phyloP scores from a whole-genome alignment of 2,113 vertebrate genomes.

The Python bivittatus region DNA sequence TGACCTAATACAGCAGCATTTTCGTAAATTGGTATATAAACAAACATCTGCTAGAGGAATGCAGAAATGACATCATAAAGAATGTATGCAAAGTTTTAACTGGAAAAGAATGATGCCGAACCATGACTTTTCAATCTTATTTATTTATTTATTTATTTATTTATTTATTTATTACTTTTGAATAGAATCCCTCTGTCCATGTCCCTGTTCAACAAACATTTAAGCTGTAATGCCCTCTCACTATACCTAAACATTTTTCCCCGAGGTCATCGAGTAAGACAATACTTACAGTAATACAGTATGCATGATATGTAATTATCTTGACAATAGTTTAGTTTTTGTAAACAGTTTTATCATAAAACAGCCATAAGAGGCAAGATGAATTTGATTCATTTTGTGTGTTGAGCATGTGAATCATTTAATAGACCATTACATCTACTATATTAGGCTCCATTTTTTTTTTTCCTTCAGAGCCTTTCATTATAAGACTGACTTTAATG shows the following conservation, averaged over 20 bases:
- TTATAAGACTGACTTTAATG: conserved; percentile 85
- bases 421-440: conserved; percentile 85
- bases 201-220: conserved; percentile 78
- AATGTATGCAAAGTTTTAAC: conserved; percentile 81
- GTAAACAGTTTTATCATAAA: conserved; percentile 84
- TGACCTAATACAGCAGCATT: conserved; percentile 68
- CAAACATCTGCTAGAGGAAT: conserved; percentile 81
- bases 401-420: conserved; percentile 84
- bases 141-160: conserved; percentile 79
- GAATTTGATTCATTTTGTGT: conserved; percentile 84
- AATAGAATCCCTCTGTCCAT: conserved; percentile 71
- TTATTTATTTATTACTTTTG: conserved; percentile 75
- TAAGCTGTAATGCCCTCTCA: conserved; percentile 82
- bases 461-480: conserved; percentile 83
- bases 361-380: conserved; percentile 80
- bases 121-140: conserved; percentile 75
- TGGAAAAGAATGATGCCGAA: conserved; percentile 81
- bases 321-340: conserved; percentile 83
- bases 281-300: conserved; percentile 76
- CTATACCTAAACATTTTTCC: conserved; percentile 77
- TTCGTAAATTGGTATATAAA: conserved; percentile 79
- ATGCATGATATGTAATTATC: conserved; percentile 82
- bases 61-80: conserved; percentile 84
- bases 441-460: conserved; percentile 83
- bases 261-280: conserved; percentile 77